phyloP scores from a whole-genome alignment of 2,113 vertebrate genomes.

The Drymodes brunneopygia region DNA sequence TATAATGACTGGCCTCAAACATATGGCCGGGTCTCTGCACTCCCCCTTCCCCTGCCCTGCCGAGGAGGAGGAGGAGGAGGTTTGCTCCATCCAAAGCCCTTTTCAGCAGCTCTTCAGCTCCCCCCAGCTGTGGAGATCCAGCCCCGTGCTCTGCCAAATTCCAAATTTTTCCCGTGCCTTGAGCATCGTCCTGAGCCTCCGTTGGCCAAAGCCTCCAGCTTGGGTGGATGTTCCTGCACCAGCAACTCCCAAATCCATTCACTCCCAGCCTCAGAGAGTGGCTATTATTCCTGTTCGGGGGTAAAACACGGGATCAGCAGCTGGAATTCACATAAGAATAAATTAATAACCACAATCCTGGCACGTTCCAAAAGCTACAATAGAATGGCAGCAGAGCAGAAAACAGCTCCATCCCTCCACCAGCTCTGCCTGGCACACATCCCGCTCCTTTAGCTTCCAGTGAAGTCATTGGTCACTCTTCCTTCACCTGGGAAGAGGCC shows the following conservation, averaged over 20 bases:
- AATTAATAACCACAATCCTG: background rate
- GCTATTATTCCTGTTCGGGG: background rate
- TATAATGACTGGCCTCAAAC: background rate
- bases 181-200: fast-evolving
- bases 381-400: background rate
- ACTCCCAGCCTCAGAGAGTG: background rate
- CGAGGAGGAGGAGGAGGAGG: background rate
- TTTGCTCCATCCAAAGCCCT: background rate
- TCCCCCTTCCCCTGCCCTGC: background rate
- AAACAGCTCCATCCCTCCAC: background rate
- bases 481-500: background rate
- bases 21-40: background rate
- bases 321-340: conserved; percentile 30
- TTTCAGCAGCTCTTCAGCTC: conserved; percentile 45
- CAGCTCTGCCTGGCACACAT: background rate
- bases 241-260: background rate
- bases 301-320: background rate
- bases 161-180: fast-evolving
- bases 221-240: fast-evolving
- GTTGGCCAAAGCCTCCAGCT: fast-evolving
- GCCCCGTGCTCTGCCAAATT: background rate
- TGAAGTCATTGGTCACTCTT: background rate
- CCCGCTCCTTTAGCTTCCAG: background rate
- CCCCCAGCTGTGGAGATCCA: conserved; percentile 41
- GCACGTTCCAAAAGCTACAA: background rate